phyloP scores from a whole-genome alignment of 1,140 invertebrate genomes.

The Pseudomyrmex dendroicus region DNA sequence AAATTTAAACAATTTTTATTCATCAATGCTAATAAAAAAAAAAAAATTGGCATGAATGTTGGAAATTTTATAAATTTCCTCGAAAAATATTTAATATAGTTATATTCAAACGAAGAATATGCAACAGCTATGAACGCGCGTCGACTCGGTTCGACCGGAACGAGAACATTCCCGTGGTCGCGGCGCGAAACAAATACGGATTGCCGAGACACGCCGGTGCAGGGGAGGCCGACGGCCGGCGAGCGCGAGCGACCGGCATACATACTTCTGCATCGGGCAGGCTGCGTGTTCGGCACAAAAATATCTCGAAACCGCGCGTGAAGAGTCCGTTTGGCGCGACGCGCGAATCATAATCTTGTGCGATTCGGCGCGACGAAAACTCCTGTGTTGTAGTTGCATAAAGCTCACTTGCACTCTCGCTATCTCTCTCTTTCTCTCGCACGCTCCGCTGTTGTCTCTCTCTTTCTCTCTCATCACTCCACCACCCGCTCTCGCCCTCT shows the following conservation, averaged over 20 bases:
- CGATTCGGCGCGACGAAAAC: constrained; percentile 51
- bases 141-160: background rate
- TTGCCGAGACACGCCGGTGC: constrained; percentile 35
- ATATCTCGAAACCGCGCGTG: constrained; percentile 47
- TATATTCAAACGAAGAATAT: background rate
- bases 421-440: background rate
- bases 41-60: too few species aligned
- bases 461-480: constrained; percentile 6
- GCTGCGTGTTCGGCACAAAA: constrained; percentile 38
- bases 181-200: constrained; percentile 52
- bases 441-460: background rate
- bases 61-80: background rate
- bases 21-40: too few species aligned
- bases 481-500: constrained; percentile 10
- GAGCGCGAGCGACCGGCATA: constrained; percentile 1
- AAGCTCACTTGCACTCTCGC: constrained; percentile 39
- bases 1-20: too few species aligned
- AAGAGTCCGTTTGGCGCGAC: constrained; percentile 38
- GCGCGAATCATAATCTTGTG: constrained; percentile 22
- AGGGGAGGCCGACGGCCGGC: constrained; percentile 33
- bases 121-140: constrained; percentile 13
- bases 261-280: constrained; percentile 42
- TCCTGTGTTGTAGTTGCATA: constrained; percentile 20
- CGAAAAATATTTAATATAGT: background rate
- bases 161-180: constrained; percentile 26